Conservation (phyloP, 2,797 vertebrate genomes). For the Rhincodon typus region DNA sequence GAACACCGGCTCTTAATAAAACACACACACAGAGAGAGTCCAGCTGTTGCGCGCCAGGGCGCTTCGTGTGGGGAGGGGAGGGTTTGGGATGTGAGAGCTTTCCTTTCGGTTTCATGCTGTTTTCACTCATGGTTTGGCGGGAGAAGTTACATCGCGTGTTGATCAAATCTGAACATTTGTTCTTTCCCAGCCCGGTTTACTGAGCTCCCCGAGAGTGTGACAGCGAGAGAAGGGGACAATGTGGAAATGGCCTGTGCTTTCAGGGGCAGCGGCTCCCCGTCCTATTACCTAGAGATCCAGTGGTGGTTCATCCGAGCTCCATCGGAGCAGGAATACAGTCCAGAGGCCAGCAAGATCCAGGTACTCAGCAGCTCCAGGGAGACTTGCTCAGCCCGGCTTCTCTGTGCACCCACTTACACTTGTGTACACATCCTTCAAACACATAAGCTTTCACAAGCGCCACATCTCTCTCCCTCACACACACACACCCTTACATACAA, state of each 20-base stretch:
- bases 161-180: constrained; percentile 10
- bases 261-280: constrained; percentile 75
- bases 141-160: not conserved
- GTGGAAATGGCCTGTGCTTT: constrained; percentile 95
- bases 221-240: constrained; percentile 83
- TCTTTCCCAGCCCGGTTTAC: constrained; percentile 78
- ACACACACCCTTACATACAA: not conserved
- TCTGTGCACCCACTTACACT: not conserved
- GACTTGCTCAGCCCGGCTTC: not conserved
- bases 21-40: no score
- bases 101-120: not conserved
- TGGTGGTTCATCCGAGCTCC: constrained; percentile 87
- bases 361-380: constrained; percentile 51
- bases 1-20: not conserved
- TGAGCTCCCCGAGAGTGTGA: constrained; percentile 83
- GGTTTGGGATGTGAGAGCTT: not conserved
- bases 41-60: constrained; percentile 24
- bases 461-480: not conserved
- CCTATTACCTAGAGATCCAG: constrained; percentile 89
- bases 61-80: not conserved
- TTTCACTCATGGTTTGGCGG: not conserved
- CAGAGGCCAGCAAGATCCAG: constrained; percentile 69
- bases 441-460: not conserved
- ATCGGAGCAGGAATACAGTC: constrained; percentile 66
- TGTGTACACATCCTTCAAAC: not conserved